Conservation (phyloP, 2,797 vertebrate species). For the Acanthurus leucopareius region DNA sequence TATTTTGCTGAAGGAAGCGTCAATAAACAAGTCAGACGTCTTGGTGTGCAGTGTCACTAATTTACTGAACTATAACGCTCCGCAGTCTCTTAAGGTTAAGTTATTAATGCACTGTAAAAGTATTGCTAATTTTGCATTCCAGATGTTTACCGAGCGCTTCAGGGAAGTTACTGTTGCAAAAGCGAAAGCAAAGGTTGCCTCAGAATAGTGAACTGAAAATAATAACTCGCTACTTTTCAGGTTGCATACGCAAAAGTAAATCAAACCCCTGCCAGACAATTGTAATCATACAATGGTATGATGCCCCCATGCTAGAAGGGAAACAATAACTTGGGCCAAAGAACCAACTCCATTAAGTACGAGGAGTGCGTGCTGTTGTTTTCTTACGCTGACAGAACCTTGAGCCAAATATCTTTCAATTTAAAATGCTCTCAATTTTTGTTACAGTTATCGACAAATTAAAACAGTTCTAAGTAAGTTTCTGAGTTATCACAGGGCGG, state of each 20-base stretch:
- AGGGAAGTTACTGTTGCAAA: slow-evolving; percentile 35
- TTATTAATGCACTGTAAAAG: slow-evolving; percentile 17
- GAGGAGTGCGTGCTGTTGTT: slow-evolving; percentile 3
- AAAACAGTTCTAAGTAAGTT: rapidly evolving
- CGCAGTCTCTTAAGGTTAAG: slow-evolving; percentile 8
- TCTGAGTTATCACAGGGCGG: rapidly evolving
- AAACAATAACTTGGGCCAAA: slow-evolving; percentile 33
- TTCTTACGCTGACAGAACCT: slow-evolving; percentile 20
- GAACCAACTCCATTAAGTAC: slow-evolving; percentile 50
- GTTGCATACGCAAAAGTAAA: slow-evolving; percentile 1
- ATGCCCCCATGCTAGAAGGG: neutral
- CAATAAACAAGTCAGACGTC: neutral
- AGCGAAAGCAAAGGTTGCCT: slow-evolving; percentile 43
- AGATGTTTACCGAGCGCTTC: slow-evolving; percentile 47
- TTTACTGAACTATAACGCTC: neutral
- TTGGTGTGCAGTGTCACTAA: neutral
- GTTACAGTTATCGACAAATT: rapidly evolving
- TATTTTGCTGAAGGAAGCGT: neutral
- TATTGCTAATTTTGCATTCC: slow-evolving; percentile 14
- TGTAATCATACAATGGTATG: neutral
- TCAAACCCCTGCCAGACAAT: neutral
- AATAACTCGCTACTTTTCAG: neutral
- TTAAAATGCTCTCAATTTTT: neutral
- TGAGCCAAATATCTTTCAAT: neutral
- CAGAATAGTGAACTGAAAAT: slow-evolving; percentile 2